Base-by-base conservation (phyloP, 2,113 vertebrate species). In the Hippotragus niger region DNA sequence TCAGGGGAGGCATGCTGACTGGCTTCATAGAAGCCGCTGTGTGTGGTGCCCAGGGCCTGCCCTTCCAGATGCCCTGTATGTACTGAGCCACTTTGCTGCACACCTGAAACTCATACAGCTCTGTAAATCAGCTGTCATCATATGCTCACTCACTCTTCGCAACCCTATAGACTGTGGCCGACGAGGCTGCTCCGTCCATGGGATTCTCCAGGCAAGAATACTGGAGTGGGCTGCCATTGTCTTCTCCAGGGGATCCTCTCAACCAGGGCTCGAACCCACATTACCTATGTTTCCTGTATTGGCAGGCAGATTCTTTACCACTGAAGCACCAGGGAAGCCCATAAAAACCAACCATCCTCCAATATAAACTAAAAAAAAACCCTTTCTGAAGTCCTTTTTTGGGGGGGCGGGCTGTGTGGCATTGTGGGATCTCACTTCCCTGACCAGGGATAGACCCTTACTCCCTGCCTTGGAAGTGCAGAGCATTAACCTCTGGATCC, bases 371-470 rank as follows among this genome's bases (percentile, higher is more conserved):
- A 33, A 62, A 62, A 31, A 50, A 2, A 31, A 4, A 7, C 5
- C 3, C 90, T 87, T 52, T 14, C 36, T 58, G 62, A 14, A 57
- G 27, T 64, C 21, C 12, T 76, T 76, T 76, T 76, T 43, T 27
- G 45, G 47, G 47, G 47, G 16, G 1, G 5, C 2, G 1, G 1
- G 1, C 71, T 76, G 40, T 1, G 0, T 76, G 40, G 2, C 71
- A 76, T 7, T 43, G 40, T 43, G 13, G 40, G 71, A 15, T 43
- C 40, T 76, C 43, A 27, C 27, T 76, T 76, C 71, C 71, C 21
- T 76, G 36, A 27, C 21, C 12, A 76, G 40, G 6, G 23, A 43
- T 7, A 76, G 40, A 76, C 36, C 23, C 23, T 76, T 7, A 25
- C 71, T 25, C 40, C 40, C 71, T 43, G 23, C 23, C 3, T 27